A percentile compares a stretch with the other conserved stretches of the same genome.
These are phyloP conservation scores for Leptogaster cylindrica DNA, from an alignment of 2,888 invertebrate genomes.

Conservation along the genomic window DNA sequence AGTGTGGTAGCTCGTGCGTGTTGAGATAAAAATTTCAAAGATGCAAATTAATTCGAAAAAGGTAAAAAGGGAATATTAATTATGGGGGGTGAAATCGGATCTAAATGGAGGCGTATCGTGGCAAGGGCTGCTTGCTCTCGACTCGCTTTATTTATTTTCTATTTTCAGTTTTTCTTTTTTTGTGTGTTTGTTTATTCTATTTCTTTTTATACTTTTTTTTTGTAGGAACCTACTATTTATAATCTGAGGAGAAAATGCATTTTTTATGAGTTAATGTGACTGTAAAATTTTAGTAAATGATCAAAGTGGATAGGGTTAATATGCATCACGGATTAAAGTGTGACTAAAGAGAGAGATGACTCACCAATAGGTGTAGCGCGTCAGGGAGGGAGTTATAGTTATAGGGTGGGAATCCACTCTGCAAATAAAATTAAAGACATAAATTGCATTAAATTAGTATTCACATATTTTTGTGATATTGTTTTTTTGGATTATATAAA, in stretches of 20 bases:
- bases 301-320: slow-evolving; percentile 27
- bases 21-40: slow-evolving; percentile 24
- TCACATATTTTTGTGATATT: not conserved
- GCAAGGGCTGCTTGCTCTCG: too few species aligned
- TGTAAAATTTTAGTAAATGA: slow-evolving; percentile 13
- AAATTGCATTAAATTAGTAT: slow-evolving; percentile 32
- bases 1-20: slow-evolving; percentile 22
- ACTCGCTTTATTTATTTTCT: too few species aligned
- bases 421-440: slow-evolving; percentile 48
- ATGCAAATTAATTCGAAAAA: slow-evolving; percentile 31
- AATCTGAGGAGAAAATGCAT: not conserved
- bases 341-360: slow-evolving; percentile 40
- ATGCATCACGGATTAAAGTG: slow-evolving; percentile 16
- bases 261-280: slow-evolving; percentile 9
- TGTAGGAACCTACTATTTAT: too few species aligned
- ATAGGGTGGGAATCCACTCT: slow-evolving; percentile 49
- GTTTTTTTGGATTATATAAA: slow-evolving; percentile 5
- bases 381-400: slow-evolving; percentile 48
- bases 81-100: not conserved
- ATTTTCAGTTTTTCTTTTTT: not conserved
- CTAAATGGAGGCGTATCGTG: not conserved
- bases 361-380: slow-evolving; percentile 49
- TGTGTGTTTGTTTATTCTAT: too few species aligned
- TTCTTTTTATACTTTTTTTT: too few species aligned
- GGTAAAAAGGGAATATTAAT: not conserved